Evolutionary conservation across 2,888 invertebrate genomes (phyloP), one percentile per base, ranked within the genome.

Genomic region (Ichneumoninae sp.): DNA sequence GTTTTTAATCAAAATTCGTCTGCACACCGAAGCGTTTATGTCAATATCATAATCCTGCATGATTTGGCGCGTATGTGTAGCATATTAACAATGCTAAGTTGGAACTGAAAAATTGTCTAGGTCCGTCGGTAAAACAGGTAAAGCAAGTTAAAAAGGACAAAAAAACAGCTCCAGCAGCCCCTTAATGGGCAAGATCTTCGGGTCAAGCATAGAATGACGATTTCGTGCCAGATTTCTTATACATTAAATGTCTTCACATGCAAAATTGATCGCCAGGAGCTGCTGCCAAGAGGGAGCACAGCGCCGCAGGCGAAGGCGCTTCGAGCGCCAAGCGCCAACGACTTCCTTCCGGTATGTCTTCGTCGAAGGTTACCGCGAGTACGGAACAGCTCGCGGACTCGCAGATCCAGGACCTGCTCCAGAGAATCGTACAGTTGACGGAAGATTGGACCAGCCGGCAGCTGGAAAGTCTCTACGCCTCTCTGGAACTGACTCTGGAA

Each of bases 391-490:
- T 92, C 10, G 88, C 83, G 3, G 90, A 89, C 5, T 68, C 78
- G 0, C 89, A 92, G 76, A 87, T 90, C 1, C 89, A 92, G 57
- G 86, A 90, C 7, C 36, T 93, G 30, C 83, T 93, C 3, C 86
- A 87, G 44, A 89, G 87, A 68, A 85, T 89, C 22, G 89, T 90
- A 5, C 73, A 73, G 10, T 69, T 88, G 13, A 93, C 93, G 1
- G 90, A 91, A 5, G 86, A 87, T n/a, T 93, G 93, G 93, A 78
- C 88, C 0, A 91, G 91, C 69, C 86, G 88, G 66, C 89, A 90
- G 22, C 74, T 93, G 13, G 92, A 93, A 68, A 87, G 87, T 65
- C 84, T 92, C 5, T 91, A 87, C 68, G 85, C 88, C 1, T 88
- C 87, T 0, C 74, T 92, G 40, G 91, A 92, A 60, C 69, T 87